A percentile compares a stretch with the other conserved stretches of the same genome.
phyloP scores from a whole-genome alignment of 2,888 invertebrate species.

The Volucella inanis region DNA sequence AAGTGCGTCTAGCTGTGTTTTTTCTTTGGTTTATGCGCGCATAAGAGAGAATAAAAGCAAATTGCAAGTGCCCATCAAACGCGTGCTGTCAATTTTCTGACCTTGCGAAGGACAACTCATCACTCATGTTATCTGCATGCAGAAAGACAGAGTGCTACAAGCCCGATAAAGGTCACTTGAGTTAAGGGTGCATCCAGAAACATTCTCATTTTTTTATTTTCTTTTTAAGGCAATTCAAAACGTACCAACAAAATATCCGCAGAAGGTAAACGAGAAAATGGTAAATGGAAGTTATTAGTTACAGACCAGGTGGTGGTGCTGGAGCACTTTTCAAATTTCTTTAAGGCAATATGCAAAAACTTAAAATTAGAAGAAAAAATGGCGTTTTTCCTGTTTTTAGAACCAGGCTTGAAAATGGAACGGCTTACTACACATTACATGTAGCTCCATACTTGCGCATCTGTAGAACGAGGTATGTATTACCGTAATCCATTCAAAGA shows the following conservation, averaged over 20 bases:
- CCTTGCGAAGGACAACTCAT: slow-evolving; percentile 63
- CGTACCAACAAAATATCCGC: slow-evolving; percentile 13
- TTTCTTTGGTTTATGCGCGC: background rate
- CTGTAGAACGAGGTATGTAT: too few species aligned
- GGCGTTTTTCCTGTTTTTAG: too few species aligned
- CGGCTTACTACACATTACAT: too few species aligned
- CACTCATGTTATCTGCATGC: slow-evolving; percentile 42
- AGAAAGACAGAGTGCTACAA: slow-evolving; percentile 10
- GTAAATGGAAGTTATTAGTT: background rate
- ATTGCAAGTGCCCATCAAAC: slow-evolving; percentile 9
- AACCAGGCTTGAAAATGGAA: too few species aligned
- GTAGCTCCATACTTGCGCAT: too few species aligned
- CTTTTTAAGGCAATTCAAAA: slow-evolving; percentile 31
- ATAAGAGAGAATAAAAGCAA: background rate
- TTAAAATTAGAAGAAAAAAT: background rate
- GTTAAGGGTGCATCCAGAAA: background rate
- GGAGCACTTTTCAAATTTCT: slow-evolving; percentile 8
- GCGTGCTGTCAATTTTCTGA: slow-evolving; percentile 56
- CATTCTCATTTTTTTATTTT: background rate
- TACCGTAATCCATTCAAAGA: too few species aligned
- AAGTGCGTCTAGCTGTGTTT: too few species aligned
- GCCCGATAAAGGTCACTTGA: slow-evolving; percentile 18
- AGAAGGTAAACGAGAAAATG: slow-evolving; percentile 33
- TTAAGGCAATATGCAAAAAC: background rate
- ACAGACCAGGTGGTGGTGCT: background rate